Evolutionary conservation across 2,113 vertebrate species (phyloP), one percentile per base, ranked within the genome.

Genomic region (Cettia cetti): DNA sequence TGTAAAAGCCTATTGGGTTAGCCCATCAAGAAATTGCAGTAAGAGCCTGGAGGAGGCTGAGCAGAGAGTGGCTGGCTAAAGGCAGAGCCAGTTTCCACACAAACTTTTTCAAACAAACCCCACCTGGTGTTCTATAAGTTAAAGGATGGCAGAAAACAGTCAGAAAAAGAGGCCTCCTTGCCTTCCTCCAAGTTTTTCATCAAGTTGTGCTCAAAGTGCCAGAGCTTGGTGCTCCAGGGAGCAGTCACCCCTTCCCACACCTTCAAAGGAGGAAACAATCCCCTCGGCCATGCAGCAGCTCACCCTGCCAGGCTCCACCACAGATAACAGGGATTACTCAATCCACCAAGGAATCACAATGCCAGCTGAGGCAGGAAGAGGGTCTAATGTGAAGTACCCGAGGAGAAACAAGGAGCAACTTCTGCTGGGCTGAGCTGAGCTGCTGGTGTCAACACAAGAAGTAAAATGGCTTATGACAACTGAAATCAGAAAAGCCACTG

Each of bases 1-100:
- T 86, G 82, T 83, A 82, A 97, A 95, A 93, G 24, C 21, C 80
- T 82, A 40, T 12, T 45, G 69, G 74, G 89, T 86, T 93, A 94
- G 84, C 57, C 74, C 92, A 69, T 75, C 82, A 28, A 84, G 59
- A 90, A 4, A 35, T 3, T 60, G n/a, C 45, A 45, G 23, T 11
- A 18, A 39, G 65, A 89, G 37, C 39, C n/a, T 9, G n/a, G 71
- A 64, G 53, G 27, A 85, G 37, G 49, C 3, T 50, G 37, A 80
- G n/a, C 26, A 31, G 28, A 4, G 11, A 69, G 18, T 12, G 22
- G 52, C 21, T 63, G 80, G 65, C 6, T 71, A 52, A 81, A 78
- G 8, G 69, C 39, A 82, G 45, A 61, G 59, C 5, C 57, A 19
- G 22, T 45, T 91, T 40, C 20, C 50, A 35, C n/a, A 8, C 6